Percentiles rank a stretch among this genome's conserved stretches.
phyloP scores from a whole-genome alignment of 2,113 vertebrate species.

The Mustela nigripes region DNA sequence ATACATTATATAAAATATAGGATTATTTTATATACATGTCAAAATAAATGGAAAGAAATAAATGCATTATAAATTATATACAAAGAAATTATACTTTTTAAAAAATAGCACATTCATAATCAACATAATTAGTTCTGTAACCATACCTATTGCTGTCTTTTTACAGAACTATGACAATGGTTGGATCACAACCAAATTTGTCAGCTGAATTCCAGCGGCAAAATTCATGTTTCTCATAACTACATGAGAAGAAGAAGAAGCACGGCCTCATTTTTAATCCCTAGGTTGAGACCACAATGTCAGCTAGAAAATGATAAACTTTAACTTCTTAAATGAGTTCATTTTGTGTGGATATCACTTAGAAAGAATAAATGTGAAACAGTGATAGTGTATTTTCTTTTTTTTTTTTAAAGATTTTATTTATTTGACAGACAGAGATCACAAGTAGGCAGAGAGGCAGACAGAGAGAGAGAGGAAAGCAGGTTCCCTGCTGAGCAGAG shows the following conservation, averaged over 20 bases:
- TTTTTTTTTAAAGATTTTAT: no score
- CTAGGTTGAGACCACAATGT: background rate
- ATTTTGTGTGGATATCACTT: slow-evolving; percentile 47
- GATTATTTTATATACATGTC: background rate
- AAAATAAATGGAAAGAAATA: slow-evolving; percentile 51
- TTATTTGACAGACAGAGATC: no score
- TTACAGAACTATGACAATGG: background rate
- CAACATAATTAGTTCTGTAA: slow-evolving; percentile 48
- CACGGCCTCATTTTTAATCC: slow-evolving; percentile 20
- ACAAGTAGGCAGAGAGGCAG: no score
- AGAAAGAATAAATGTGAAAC: slow-evolving; percentile 56
- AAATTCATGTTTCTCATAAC: slow-evolving; percentile 23
- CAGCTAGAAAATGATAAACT: slow-evolving; percentile 40
- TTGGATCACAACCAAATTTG: slow-evolving; percentile 24
- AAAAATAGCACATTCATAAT: background rate
- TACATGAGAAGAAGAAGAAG: background rate
- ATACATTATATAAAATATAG: slow-evolving; percentile 4
- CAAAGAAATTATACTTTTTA: background rate
- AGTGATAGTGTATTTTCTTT: slow-evolving; percentile 23
- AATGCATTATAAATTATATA: background rate
- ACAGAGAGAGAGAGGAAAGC: no score
- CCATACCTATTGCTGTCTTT: background rate
- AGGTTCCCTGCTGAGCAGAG: no score
- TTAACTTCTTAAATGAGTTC: slow-evolving; percentile 39
- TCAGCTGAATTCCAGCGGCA: slow-evolving; percentile 33